Base-by-base conservation (phyloP, 2,888 invertebrate genomes). In the Ctenicera cuprea region DNA sequence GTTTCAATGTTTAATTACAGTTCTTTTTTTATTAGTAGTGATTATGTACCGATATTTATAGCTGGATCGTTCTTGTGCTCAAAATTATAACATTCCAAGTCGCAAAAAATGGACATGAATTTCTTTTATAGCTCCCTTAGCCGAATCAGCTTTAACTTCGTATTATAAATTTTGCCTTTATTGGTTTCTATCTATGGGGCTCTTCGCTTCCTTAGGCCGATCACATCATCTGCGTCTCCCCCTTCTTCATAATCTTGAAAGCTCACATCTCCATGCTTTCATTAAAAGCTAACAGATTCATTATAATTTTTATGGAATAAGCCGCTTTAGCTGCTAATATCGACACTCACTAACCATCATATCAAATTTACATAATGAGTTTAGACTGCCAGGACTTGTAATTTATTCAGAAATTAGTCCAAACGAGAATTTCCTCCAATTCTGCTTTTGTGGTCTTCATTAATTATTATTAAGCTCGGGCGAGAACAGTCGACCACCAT, bases 1-100 rank as follows among this genome's bases (percentile, higher is more conserved):
- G 14, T 66, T 38, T 41, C 33, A 20, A 41, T 38, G 20, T 20
- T 22, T 66, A 66, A 66, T 66, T 66, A 66, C 37, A 54, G 41
- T 14, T 66, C 22, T 66, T 66, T 48, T n/a, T 50, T 64, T 50
- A 16, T 33, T 18, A 16, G 22, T 3, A 38, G 65, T 66, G 41
- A 66, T 66, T 66, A 66, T 66, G 41, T 66, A 54, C 65, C 12
- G 65, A 54, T 66, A 66, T 66, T 66, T 66, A 52, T 66, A 66
- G 65, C 65, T 52, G 52, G 33, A 48, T 3, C 9, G 18, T 63
- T 26, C 43, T 63, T 26, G n/a, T 14, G 20, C 16, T 16, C 22
- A 9, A 20, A 54, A 66, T 66, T 66, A 66, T 66, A 66, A 22
- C 65, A 66, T 66, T 66, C 65, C 65, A n/a, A 38, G 22, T 1